Base-by-base conservation (phyloP, 2,113 vertebrate genomes). In the Apistogramma diplotaenia region DNA sequence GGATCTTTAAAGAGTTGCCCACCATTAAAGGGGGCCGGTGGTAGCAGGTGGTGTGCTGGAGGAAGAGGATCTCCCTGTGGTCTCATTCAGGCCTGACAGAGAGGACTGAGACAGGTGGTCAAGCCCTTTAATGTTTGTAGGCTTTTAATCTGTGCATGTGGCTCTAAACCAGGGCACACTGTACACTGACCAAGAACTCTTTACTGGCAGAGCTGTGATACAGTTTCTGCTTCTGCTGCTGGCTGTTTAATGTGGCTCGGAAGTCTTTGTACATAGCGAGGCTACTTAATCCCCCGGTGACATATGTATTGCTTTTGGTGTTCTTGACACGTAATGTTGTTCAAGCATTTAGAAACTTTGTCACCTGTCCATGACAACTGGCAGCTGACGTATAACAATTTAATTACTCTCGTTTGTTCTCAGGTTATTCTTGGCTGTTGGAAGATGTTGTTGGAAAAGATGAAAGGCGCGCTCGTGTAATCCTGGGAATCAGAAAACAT, bases 91-190 rank as follows among this genome's bases (percentile, higher is more conserved):
- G 89, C 85, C 86, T 89, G 90, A 89, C 78, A 89, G 84, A 88
- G 88, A 82, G 85, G 83, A 86, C 59, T n/a, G 89, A 81, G 92
- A 94, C 94, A 94, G 93, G 94, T 93, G 93, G 93, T 93, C 89
- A 85, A 82, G 65, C 83, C 84, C 87, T 94, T 93, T 92, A 94
- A 94, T 93, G 91, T 93, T 74, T 46, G 61, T 27, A 53, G 78
- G 88, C 91, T 89, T 93, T 94, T 92, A 92, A 94, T 93, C 86
- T 90, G 83, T 25, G 88, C 82, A 82, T 86, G 87, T 67, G 90
- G 91, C 84, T 87, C 61, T 81, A 74, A 90, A 90, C 82, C 88
- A 71, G 87, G 81, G 78, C 81, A 73, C 76, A 84, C 79, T 79
- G 81, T 86, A 81, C 79, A 70, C 80, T 79, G 80, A 90, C 89